These are phyloP conservation scores for Ginglymostoma cirratum DNA, from an alignment of 2,113 vertebrate genomes.

Conservation along the genomic window DNA sequence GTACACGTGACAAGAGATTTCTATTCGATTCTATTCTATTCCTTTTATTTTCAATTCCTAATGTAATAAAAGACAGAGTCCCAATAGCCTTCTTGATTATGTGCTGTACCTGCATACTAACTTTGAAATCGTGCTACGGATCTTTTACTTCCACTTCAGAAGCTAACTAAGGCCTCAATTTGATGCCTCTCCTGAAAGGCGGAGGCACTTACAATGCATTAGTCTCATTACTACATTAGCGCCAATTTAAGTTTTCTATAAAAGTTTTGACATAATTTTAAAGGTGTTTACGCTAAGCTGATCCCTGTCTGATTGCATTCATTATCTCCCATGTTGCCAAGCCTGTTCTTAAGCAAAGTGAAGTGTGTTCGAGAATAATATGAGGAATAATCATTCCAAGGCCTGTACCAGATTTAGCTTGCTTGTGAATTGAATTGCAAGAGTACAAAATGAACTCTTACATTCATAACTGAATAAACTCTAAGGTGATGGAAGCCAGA, in stretches of 20 bases:
- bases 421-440: neutral
- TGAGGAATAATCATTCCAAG: neutral
- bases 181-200: neutral
- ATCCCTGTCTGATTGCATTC: neutral
- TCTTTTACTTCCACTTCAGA: neutral
- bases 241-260: neutral
- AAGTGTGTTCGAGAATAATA: neutral
- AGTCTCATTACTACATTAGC: no score
- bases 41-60: no score
- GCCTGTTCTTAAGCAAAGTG: neutral
- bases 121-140: no score
- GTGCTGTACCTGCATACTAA: no score
- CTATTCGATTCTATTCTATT: no score
- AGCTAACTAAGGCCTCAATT: neutral
- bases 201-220: neutral
- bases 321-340: neutral
- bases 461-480: neutral
- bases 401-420: neutral
- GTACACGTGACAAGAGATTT: no score
- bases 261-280: neutral
- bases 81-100: no score
- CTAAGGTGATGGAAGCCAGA: neutral
- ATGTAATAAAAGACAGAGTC: no score
- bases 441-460: neutral
- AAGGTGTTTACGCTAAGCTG: neutral